phyloP scores from a whole-genome alignment of 2,888 invertebrate genomes.

The Tanaodytes sp. region DNA sequence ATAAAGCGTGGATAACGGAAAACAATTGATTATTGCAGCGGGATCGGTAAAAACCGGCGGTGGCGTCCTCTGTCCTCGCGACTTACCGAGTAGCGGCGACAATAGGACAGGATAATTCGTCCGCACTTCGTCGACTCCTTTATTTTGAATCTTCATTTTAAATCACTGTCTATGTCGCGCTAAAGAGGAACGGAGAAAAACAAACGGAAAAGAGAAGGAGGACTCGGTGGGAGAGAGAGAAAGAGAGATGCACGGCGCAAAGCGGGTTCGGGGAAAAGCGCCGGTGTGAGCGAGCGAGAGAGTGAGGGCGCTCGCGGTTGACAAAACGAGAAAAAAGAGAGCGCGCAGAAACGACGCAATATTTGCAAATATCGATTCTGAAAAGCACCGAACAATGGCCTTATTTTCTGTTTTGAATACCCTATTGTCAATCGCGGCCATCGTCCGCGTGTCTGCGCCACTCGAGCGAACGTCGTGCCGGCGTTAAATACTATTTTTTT shows the following conservation, averaged over 20 bases:
- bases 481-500: conserved; percentile 51
- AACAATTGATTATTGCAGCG: conserved; percentile 60
- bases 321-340: conserved; percentile 48
- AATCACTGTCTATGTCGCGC: conserved; percentile 59
- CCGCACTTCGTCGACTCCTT: conserved; percentile 60
- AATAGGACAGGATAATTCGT: conserved; percentile 54
- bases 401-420: conserved; percentile 72
- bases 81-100: conserved; percentile 43
- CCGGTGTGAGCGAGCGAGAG: conserved; percentile 4
- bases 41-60: conserved; percentile 56
- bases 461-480: conserved; percentile 55
- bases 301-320: conserved; percentile 30
- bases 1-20: conserved; percentile 53
- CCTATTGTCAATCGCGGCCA: conserved; percentile 64
- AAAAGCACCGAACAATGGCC: conserved; percentile 72
- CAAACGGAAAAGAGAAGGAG: conserved; percentile 24
- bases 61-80: conserved; percentile 30
- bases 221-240: not conserved
- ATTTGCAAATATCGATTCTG: conserved; percentile 73
- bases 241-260: not conserved
- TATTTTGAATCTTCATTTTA: conserved; percentile 68
- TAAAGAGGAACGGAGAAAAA: conserved; percentile 43
- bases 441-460: conserved; percentile 57
- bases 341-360: conserved; percentile 58
- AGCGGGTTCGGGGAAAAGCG: conserved; percentile 25